Evolutionary conservation across 2,113 vertebrate genomes (phyloP), one percentile per base, ranked within the genome.

Genomic region (Centrocercus urophasianus): DNA sequence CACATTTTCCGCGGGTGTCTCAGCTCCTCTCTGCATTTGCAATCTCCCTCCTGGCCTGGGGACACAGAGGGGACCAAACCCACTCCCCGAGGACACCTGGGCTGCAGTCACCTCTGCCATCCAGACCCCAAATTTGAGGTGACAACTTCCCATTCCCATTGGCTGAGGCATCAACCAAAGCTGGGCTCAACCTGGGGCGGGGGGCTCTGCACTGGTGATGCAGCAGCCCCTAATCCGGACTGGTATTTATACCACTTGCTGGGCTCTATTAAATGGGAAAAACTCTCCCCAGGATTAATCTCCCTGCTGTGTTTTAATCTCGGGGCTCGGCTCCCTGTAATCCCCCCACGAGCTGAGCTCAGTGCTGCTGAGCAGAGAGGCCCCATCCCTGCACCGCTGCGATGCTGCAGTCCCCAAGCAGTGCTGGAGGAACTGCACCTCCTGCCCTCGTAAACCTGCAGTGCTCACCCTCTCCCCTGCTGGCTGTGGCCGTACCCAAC

Each of bases 201-300:
- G 15, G 43, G 61, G 65, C 67, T 88, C 69, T 2, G 3, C 2
- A 0, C 34, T 25, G 21, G 30, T 8, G 8, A 30, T 18, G 34
- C 21, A 11, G 34, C 47, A 38, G 66, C 40, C 86, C 92, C 77
- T 77, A 54, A 92, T 86, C 89, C 69, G 2, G 9, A 6, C 93
- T 86, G 86, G 79, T 17, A 93, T 93, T 85, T 73, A 2, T 3
- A n/a, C 21, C 36, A 1, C 27, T 54, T 10, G 6, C 43, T 6
- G 24, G 72, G 42, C 72, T 73, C 72, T 10, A 1, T 77, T 78
- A 92, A 95, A 83, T 8, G 2, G 47, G 72, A 59, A 38, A 28
- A 93, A 90, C 80, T 87, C 86, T 83, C 8, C 70, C 89, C 70
- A 13, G 91, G 80, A 95, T 95, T 92, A 86, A 84, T 78, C 73